Evolutionary conservation across 1,140 invertebrate species (phyloP).

Genomic region (Trissolcus basalis): DNA sequence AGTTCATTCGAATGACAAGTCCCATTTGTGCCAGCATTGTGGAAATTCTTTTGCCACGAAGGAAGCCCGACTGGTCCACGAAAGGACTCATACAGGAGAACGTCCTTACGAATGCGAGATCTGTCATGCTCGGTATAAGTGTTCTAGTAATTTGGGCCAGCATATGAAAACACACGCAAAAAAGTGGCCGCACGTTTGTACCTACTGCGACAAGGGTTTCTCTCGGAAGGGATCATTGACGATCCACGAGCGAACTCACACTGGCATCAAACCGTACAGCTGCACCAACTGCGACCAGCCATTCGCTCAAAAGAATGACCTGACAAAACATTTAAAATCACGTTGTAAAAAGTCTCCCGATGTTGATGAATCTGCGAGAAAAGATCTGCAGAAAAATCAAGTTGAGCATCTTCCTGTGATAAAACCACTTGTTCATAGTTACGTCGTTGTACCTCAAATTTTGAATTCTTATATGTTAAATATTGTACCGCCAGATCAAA

Average conservation of each 20-base stretch:
- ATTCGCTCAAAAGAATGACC: constrained; percentile 73
- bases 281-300: constrained; percentile 66
- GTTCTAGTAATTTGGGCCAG: constrained; percentile 67
- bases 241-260: constrained; percentile 83
- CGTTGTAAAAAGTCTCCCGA: constrained; percentile 55
- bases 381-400: constrained; percentile 30
- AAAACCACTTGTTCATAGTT: constrained; percentile 30
- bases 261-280: constrained; percentile 79
- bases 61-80: constrained; percentile 76
- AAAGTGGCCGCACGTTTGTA: constrained; percentile 75
- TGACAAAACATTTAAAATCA: constrained; percentile 70
- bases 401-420: not conserved
- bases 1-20: constrained; percentile 77
- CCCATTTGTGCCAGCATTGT: constrained; percentile 77
- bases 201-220: constrained; percentile 75
- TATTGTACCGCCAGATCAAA: constrained; percentile 35
- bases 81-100: constrained; percentile 78
- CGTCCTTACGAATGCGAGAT: constrained; percentile 76
- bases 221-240: constrained; percentile 70
- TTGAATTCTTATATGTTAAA: constrained; percentile 40
- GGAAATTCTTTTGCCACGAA: constrained; percentile 75
- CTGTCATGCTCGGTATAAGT: constrained; percentile 71
- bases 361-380: constrained; percentile 31
- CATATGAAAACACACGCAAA: constrained; percentile 75
- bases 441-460: constrained; percentile 41